These are phyloP conservation scores for Eupeodes luniger DNA, from an alignment of 2,888 invertebrate species.

Conservation along the genomic window DNA sequence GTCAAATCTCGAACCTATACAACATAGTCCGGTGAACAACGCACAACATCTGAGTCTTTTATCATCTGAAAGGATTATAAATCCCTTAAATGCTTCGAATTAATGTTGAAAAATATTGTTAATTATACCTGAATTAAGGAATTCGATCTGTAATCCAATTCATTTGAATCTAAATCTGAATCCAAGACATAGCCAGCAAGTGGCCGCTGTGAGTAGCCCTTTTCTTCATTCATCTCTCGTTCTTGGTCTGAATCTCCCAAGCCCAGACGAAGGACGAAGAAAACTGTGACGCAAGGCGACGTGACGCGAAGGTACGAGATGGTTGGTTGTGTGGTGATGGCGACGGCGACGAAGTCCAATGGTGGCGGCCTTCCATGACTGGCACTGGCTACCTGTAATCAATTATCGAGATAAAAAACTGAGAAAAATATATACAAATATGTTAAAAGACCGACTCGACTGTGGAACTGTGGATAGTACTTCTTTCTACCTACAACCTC, in stretches of 20 bases:
- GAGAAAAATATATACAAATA: slow-evolving; percentile 9
- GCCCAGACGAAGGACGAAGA: slow-evolving; percentile 14
- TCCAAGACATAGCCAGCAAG: not conserved
- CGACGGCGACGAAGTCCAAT: not conserved
- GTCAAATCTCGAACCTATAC: slow-evolving; percentile 23
- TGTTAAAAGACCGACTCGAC: not conserved
- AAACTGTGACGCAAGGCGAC: too few relatives aligned
- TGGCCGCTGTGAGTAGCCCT: slow-evolving; percentile 1
- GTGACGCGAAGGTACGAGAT: not conserved
- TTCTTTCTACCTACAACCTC: not conserved
- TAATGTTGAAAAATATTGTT: slow-evolving; percentile 75
- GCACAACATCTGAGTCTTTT: not conserved
- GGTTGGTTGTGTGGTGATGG: too few relatives aligned
- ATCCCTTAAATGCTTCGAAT: slow-evolving; percentile 65
- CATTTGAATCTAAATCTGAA: slow-evolving; percentile 60
- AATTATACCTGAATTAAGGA: slow-evolving; percentile 74
- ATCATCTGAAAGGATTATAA: slow-evolving; percentile 42
- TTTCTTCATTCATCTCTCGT: slow-evolving; percentile 36
- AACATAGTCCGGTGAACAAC: slow-evolving; percentile 1
- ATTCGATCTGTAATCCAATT: slow-evolving; percentile 74
- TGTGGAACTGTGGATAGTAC: not conserved
- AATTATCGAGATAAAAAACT: slow-evolving; percentile 68
- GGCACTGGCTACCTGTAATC: slow-evolving; percentile 71
- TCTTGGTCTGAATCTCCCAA: not conserved
- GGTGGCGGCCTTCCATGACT: slow-evolving; percentile 19